Conservation (phyloP, 2,888 invertebrate genomes). For the Rosalia funebris region DNA sequence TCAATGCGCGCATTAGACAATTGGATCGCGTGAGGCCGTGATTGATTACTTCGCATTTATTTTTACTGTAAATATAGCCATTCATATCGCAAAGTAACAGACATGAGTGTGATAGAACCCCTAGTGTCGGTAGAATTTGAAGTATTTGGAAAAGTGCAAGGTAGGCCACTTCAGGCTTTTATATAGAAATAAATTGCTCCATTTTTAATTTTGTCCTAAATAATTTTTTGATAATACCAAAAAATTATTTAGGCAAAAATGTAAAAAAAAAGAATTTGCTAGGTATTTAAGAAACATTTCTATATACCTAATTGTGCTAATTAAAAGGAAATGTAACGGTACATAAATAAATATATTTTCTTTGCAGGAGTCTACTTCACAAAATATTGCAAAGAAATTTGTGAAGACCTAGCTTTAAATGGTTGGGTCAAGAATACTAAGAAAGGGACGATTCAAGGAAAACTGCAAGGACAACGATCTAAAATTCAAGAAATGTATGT, state of each 20-base stretch:
- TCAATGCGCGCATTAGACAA: slow-evolving; percentile 21
- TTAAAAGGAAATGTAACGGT: too few species aligned
- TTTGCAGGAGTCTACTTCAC: slow-evolving; percentile 84
- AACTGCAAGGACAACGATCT: slow-evolving; percentile 84
- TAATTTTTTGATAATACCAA: slow-evolving; percentile 3
- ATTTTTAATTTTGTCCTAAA: slow-evolving; percentile 5
- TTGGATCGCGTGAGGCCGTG: slow-evolving; percentile 28
- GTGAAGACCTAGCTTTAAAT: slow-evolving; percentile 76
- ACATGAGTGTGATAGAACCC: slow-evolving; percentile 63
- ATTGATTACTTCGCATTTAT: slow-evolving; percentile 26
- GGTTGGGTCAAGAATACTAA: slow-evolving; percentile 95
- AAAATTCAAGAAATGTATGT: slow-evolving; percentile 87
- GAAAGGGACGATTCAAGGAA: slow-evolving; percentile 87
- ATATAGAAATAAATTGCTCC: too few species aligned
- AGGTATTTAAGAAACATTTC: too few species aligned
- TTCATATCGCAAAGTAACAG: not conserved
- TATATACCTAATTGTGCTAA: too few species aligned
- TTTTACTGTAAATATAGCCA: slow-evolving; percentile 7
- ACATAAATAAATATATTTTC: too few species aligned
- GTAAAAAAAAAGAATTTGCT: too few species aligned
- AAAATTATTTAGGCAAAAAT: too few species aligned
- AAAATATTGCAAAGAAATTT: slow-evolving; percentile 86
- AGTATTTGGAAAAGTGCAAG: slow-evolving; percentile 91
- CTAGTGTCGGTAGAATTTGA: slow-evolving; percentile 88
- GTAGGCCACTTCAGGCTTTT: slow-evolving; percentile 70